phyloP scores from a whole-genome alignment of 2,797 vertebrate genomes.

The Hoplostethus atlanticus region DNA sequence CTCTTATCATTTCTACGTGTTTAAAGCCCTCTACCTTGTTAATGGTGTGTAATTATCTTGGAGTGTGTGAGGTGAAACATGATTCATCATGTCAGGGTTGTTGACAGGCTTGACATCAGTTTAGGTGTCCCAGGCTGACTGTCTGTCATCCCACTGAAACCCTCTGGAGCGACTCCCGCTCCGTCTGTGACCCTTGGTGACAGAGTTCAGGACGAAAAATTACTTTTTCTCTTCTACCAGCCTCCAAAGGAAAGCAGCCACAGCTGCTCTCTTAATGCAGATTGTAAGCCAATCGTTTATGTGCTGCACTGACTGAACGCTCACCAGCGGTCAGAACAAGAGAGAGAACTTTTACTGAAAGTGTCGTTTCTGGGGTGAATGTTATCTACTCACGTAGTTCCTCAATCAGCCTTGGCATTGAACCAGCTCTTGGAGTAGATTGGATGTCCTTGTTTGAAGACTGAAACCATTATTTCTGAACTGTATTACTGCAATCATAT shows the following conservation, averaged over 20 bases:
- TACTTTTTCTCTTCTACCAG: conserved; percentile 44
- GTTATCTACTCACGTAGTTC: conserved; percentile 40
- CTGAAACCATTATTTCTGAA: conserved; percentile 31
- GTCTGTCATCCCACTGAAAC: conserved; percentile 38
- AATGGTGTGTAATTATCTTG: conserved; percentile 75
- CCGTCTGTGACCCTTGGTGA: conserved; percentile 30
- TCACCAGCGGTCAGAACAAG: background rate
- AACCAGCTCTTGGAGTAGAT: conserved; percentile 37
- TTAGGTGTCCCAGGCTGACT: conserved; percentile 38
- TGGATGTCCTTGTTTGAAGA: conserved; percentile 45
- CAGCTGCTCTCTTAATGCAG: conserved; percentile 73
- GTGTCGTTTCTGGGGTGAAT: conserved; percentile 47
- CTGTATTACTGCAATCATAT: background rate
- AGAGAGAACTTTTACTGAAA: conserved; percentile 25
- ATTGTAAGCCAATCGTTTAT: conserved; percentile 26
- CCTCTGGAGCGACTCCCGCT: conserved; percentile 34
- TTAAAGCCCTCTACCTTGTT: conserved; percentile 57
- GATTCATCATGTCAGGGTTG: conserved; percentile 58
- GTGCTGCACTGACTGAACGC: too few relatives aligned
- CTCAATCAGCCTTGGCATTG: conserved; percentile 51
- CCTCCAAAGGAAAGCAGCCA: conserved; percentile 48
- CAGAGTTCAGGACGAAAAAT: conserved; percentile 65
- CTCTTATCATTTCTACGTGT: conserved; percentile 47
- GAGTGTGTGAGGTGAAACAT: conserved; percentile 67
- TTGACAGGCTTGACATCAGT: conserved; percentile 64